phyloP scores from a whole-genome alignment of 2,888 invertebrate species.

The Torymus texanus region DNA sequence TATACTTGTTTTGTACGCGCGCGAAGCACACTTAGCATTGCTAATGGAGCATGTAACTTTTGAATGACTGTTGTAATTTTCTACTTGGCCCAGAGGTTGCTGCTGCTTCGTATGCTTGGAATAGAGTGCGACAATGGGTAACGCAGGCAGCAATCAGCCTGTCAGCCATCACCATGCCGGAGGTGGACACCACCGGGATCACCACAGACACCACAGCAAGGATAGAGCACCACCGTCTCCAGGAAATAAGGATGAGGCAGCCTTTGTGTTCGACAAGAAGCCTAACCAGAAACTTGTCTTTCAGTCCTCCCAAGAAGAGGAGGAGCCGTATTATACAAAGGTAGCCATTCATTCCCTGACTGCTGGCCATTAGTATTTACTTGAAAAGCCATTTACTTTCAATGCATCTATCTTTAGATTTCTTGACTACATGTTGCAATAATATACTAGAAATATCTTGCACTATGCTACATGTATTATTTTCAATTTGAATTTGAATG shows the following conservation, averaged over 20 bases:
- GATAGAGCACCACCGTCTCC: slow-evolving; percentile 78
- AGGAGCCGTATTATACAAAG: slow-evolving; percentile 86
- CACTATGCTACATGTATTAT: too few species aligned
- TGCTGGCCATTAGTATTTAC: background rate
- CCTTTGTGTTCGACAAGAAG: slow-evolving; percentile 91
- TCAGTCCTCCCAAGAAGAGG: slow-evolving; percentile 85
- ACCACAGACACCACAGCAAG: slow-evolving; percentile 61
- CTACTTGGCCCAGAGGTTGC: too few species aligned
- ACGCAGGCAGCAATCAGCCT: slow-evolving; percentile 84
- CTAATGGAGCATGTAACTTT: background rate
- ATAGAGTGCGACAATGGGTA: slow-evolving; percentile 82
- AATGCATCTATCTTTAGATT: slow-evolving; percentile 2
- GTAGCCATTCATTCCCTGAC: slow-evolving; percentile 57
- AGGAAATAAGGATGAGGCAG: slow-evolving; percentile 80
- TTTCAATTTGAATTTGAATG: too few species aligned
- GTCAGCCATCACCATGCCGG: slow-evolving; percentile 66
- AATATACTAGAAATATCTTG: too few species aligned
- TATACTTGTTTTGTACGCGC: background rate
- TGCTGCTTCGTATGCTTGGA: slow-evolving; percentile 30
- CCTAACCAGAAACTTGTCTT: slow-evolving; percentile 81
- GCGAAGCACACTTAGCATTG: slow-evolving; percentile 15
- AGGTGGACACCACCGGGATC: slow-evolving; percentile 80
- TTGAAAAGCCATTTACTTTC: slow-evolving; percentile 9
- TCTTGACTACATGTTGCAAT: too few species aligned
- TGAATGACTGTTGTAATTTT: background rate